These are phyloP conservation scores for Microcebus murinus DNA, from an alignment of 2,113 vertebrate species.

Conservation along the genomic window DNA sequence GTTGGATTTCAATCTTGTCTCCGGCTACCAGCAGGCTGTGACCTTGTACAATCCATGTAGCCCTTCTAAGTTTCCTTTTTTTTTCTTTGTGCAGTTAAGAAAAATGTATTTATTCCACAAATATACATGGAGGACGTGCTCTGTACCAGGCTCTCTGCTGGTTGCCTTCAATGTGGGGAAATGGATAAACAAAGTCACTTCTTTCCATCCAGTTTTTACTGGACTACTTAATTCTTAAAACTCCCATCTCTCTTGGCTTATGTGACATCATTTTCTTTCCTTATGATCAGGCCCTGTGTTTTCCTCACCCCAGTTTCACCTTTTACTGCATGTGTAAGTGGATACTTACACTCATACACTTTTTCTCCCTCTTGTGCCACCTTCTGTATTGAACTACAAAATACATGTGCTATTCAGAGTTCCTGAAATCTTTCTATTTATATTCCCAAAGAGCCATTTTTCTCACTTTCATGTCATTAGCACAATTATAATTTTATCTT, in stretches of 20 bases:
- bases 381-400: neutral
- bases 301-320: rapidly evolving
- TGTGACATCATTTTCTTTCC: neutral
- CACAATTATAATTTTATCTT: neutral
- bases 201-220: neutral
- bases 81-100: neutral
- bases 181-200: neutral
- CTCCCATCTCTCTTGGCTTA: neutral
- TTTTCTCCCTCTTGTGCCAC: neutral
- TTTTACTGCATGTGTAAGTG: neutral
- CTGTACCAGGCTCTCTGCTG: neutral
- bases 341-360: neutral
- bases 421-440: neutral
- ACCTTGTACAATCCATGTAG: neutral
- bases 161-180: neutral
- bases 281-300: neutral
- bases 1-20: neutral
- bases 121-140: neutral
- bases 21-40: neutral
- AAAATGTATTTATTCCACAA: neutral
- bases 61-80: neutral
- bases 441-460: neutral
- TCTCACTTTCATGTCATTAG: neutral
- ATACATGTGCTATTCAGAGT: neutral
- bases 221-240: neutral